phyloP scores from a whole-genome alignment of 2,797 vertebrate species.

The Lepus townsendii region DNA sequence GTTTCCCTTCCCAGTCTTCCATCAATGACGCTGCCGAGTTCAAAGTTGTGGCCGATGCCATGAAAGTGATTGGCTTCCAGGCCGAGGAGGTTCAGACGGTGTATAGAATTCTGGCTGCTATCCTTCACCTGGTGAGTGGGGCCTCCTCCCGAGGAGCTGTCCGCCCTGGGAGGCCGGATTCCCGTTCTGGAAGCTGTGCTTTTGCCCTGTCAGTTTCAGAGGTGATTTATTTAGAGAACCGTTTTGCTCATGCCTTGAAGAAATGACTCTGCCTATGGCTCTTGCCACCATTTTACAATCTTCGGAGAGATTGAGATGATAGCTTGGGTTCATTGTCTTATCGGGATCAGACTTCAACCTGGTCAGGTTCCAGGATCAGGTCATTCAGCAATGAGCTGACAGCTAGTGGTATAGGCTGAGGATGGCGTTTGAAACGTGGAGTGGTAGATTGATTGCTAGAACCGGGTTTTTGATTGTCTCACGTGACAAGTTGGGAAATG shows the following conservation, averaged over 20 bases:
- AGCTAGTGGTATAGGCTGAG: not conserved
- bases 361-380: slow-evolving; percentile 2
- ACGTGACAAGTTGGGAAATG: not conserved
- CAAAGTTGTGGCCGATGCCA: slow-evolving; percentile 97
- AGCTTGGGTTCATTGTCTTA: slow-evolving; percentile 15
- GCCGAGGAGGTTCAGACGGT: slow-evolving; percentile 96
- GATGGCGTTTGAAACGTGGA: not conserved
- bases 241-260: slow-evolving; percentile 39
- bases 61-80: slow-evolving; percentile 99
- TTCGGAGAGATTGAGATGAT: not conserved
- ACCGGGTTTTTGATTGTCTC: not conserved
- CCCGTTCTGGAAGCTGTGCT: not conserved
- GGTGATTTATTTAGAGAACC: slow-evolving; percentile 39
- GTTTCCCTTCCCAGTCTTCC: slow-evolving; percentile 90
- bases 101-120: slow-evolving; percentile 96
- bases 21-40: slow-evolving; percentile 96
- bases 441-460: not conserved
- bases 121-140: slow-evolving; percentile 95
- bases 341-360: not conserved
- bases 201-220: not conserved
- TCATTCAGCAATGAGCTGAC: slow-evolving; percentile 2
- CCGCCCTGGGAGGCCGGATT: not conserved
- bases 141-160: not conserved
- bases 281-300: not conserved
- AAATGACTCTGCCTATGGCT: not conserved